Evolutionary conservation across 2,888 invertebrate species (phyloP), one percentile per base, ranked within the genome.

Genomic region (Oscheius sp.): DNA sequence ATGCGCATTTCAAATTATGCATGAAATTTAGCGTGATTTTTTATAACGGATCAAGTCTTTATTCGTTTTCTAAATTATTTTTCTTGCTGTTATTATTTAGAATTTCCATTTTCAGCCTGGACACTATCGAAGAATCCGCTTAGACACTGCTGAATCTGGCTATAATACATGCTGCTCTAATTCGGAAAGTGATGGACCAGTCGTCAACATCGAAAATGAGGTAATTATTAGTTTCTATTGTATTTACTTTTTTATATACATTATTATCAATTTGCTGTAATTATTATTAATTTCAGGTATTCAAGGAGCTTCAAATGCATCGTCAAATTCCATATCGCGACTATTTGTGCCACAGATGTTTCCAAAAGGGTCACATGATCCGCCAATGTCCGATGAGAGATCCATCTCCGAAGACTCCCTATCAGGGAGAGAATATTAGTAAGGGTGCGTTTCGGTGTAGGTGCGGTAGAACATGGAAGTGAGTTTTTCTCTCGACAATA

Each of bases 321-420:
- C 64, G 55, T 9, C 72, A 72, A 27, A n/a, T 66, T 13, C 72
- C 72, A 9, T 55, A 55, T 21, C 43, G 66, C 6, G 64, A 66
- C 23, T 72, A 72, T 55, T 21, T 52, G 27, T 72, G 72, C 43
- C 66, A 72, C 56, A 7, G 72, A 9, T 72, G 72, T 45, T 13
- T 27, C n/a, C 13, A 46, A 45, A 18, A 23, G 9, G 72, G 66
- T 18, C 72, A 72, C 56, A 66, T 72, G 64, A 72, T 72, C 35
- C 43, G 27, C 16, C 7, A 55, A n/a, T 72, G 72, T 18, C 72
- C 72, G 3, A 63, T 61, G 64, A 43, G 49, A 52, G 45, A 55
- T 13, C 16, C 43, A n/a, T 41, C 41, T 18, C 66, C 49, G 2
- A 49, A 9, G 18, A 72, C 72, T 6, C 72, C 72, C 9, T 72